Percentiles rank a stretch among this genome's conserved stretches.
These are phyloP conservation scores for Serilophus lunatus DNA, from an alignment of 2,113 vertebrate species.

Conservation along the genomic window DNA sequence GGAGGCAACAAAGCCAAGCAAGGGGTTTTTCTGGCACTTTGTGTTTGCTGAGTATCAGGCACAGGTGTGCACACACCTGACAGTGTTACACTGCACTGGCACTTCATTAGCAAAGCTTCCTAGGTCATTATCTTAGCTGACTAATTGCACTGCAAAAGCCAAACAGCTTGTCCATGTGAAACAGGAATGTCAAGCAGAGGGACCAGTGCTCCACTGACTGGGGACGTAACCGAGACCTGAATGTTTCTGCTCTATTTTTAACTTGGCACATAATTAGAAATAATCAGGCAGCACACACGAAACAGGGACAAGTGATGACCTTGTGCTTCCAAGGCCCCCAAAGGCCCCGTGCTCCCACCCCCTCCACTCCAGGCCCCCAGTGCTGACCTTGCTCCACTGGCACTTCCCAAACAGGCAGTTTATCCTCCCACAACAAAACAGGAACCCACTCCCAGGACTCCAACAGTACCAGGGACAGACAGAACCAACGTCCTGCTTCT, in stretches of 20 bases:
- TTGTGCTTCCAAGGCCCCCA: background rate
- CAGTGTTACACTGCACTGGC: background rate
- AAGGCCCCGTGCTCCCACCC: background rate
- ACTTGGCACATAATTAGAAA: background rate
- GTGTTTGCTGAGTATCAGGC: background rate
- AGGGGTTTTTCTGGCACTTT: background rate
- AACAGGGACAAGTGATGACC: background rate
- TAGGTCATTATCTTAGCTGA: background rate
- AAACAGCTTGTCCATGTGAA: background rate
- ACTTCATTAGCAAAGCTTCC: background rate
- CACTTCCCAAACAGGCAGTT: background rate
- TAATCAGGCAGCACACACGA: background rate
- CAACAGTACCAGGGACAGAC: background rate
- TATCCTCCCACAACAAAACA: background rate
- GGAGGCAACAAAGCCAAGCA: background rate
- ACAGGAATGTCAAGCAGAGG: background rate
- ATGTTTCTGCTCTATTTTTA: slow-evolving; percentile 33
- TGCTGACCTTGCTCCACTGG: background rate
- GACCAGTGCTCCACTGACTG: background rate
- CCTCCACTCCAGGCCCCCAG: background rate
- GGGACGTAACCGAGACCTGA: background rate
- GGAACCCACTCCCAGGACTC: background rate
- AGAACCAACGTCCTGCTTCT: background rate
- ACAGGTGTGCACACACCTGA: background rate
- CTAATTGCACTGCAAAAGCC: background rate